Evolutionary conservation across 2,888 invertebrate genomes (phyloP), one percentile per base, ranked within the genome.

Genomic region (Drosophila paramelanica): DNA sequence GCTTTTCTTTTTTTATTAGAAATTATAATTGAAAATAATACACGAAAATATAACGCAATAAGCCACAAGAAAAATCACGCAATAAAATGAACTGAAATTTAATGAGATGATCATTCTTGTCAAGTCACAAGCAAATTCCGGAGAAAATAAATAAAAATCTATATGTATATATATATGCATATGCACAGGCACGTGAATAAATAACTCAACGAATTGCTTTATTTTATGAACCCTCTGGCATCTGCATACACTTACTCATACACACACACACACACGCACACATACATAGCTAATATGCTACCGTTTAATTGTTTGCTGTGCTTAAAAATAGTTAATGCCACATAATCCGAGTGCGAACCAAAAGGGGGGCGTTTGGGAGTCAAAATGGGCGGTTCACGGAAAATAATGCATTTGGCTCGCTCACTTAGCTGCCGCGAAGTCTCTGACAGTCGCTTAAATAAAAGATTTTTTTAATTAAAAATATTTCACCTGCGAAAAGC

Each of bases 401-500:
- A 69, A 52, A 67, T 65, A 77, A 70, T 77, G 76, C 76, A 75
- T 55, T 69, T 64, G 59, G 62, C 55, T 65, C 67, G 60, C 61
- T 62, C 46, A 45, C 42, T 47, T 41, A n/a, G 46, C 45, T 53
- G 69, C 62, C 51, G 66, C 56, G 45, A 36, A 41, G 55, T 67
- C 66, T n/a, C n/a, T 80, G 83, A 70, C 80, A 80, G 47, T 64
- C 89, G 87, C 84, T 83, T 87, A 89, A 89, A 89, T 89, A 83
- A 89, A 83, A 83, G 87, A 83, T 89, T 87, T 83, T 83, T 83
- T 83, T 88, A 83, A 83, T 83, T 83, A 83, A 83, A 83, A 83
- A 83, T 88, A 86, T 88, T 83, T 88, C 77, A 88, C 82, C 82
- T 83, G 89, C 77, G 68, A 76, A 79, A 76, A 71, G 58, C 68